phyloP scores from a whole-genome alignment of 2,888 invertebrate species.

The Sipha maydis region DNA sequence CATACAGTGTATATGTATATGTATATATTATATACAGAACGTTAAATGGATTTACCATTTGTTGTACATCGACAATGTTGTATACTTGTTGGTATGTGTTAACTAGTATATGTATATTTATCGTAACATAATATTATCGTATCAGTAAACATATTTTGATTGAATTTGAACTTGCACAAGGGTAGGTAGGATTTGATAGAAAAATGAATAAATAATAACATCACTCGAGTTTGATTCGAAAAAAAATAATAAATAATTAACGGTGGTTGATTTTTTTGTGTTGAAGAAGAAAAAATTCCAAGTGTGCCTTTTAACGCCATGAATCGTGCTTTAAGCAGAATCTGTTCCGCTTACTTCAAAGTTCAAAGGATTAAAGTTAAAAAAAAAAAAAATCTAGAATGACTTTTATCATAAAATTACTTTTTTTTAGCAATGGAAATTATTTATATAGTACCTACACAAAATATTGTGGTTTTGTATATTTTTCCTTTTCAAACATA shows the following conservation, averaged over 20 bases:
- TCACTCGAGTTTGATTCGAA: neutral
- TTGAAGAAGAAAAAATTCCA: neutral
- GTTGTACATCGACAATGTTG: neutral
- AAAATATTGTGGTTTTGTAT: neutral
- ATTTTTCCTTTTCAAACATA: neutral
- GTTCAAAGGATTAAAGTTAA: constrained; percentile 14
- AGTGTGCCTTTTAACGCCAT: constrained; percentile 23
- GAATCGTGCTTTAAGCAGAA: constrained; percentile 20
- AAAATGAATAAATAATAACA: neutral
- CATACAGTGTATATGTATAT: neutral
- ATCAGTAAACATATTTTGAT: neutral
- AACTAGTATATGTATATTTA: neutral
- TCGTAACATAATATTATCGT: neutral
- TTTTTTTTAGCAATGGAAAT: neutral
- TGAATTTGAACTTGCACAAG: neutral
- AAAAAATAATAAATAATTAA: constrained; percentile 19
- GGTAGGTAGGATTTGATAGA: neutral
- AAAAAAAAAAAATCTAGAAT: constrained; percentile 12
- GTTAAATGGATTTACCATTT: constrained; percentile 29
- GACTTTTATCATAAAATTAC: neutral
- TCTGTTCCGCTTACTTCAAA: constrained; percentile 22
- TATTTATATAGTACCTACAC: neutral
- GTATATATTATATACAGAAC: neutral
- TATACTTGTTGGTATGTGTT: neutral
- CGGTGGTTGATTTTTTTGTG: neutral